Conservation (phyloP, 2,113 vertebrate species). For the Blennius ocellaris region DNA sequence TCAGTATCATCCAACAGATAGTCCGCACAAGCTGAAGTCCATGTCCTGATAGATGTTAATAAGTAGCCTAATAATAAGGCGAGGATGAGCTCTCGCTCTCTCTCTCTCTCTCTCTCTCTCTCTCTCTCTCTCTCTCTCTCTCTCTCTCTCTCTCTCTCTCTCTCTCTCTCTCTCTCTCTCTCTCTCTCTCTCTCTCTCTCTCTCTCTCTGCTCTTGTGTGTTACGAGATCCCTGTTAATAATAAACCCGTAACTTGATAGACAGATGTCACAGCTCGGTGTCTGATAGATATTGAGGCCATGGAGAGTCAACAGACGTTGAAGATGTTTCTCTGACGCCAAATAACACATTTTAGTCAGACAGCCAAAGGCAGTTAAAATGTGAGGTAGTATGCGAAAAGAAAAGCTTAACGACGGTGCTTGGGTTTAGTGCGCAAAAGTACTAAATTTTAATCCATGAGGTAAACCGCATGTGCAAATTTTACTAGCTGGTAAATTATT, state of each 20-base stretch:
- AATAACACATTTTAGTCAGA: too few relatives aligned
- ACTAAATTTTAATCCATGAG: too few relatives aligned
- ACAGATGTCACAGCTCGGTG: slow-evolving; percentile 65
- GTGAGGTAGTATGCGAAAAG: too few relatives aligned
- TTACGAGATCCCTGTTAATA: slow-evolving; percentile 61
- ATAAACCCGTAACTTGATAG: slow-evolving; percentile 75
- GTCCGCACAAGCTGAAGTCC: slow-evolving; percentile 60
- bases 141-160: too few relatives aligned
- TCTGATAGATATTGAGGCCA: slow-evolving; percentile 61
- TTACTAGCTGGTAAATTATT: background rate
- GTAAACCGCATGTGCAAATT: too few relatives aligned
- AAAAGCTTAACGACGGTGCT: too few relatives aligned
- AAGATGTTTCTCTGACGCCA: background rate
- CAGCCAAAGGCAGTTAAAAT: too few relatives aligned
- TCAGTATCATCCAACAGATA: slow-evolving; percentile 45
- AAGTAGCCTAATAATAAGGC: slow-evolving; percentile 73
- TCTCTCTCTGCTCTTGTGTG: background rate
- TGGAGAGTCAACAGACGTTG: slow-evolving; percentile 31
- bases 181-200: too few relatives aligned
- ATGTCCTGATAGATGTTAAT: slow-evolving; percentile 68
- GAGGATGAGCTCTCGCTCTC: slow-evolving; percentile 1
- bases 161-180: too few relatives aligned
- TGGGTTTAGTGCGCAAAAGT: too few relatives aligned
- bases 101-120: slow-evolving; percentile 17
- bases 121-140: too few relatives aligned